A percentile compares a stretch with the other conserved stretches of the same genome.
Conservation (phyloP, 2,797 vertebrate species). For the Geotrypetes seraphini region DNA sequence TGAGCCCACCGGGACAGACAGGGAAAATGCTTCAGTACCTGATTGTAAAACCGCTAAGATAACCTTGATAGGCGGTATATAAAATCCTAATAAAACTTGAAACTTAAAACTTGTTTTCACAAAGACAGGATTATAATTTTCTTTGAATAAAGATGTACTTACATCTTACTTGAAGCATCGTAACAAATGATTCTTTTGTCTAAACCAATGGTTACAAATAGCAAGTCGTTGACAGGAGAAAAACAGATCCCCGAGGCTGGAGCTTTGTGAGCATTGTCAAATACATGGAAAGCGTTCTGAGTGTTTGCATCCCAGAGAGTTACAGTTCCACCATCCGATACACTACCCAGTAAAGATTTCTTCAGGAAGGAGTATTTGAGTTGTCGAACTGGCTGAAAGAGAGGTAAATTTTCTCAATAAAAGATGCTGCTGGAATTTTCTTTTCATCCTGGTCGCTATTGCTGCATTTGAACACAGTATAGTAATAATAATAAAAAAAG, state of each 20-base stretch:
- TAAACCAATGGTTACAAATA: conserved; percentile 85
- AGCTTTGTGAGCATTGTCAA: conserved; percentile 81
- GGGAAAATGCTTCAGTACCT: too few species aligned
- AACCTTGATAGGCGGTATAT: too few species aligned
- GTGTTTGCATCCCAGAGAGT: conserved; percentile 90
- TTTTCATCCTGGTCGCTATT: too few species aligned
- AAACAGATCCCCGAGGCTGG: conserved; percentile 84
- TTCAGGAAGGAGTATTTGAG: conserved; percentile 78
- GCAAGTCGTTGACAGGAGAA: conserved; percentile 85
- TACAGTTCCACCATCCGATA: conserved; percentile 82
- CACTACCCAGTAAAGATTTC: conserved; percentile 81
- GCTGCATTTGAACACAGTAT: too few species aligned
- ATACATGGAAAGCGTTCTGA: conserved; percentile 75
- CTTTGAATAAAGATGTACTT: conserved; percentile 33
- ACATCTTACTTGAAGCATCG: conserved; percentile 90
- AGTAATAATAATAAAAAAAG: background rate
- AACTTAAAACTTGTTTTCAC: too few species aligned
- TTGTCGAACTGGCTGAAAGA: conserved; percentile 75
- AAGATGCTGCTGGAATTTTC: background rate
- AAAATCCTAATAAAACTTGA: too few species aligned
- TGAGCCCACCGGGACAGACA: too few species aligned
- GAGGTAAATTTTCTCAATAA: background rate
- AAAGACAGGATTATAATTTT: too few species aligned
- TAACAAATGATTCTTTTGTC: conserved; percentile 96
- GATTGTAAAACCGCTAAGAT: too few species aligned